Base-by-base conservation (phyloP, 2,797 vertebrate species). In the Micropoecilia bifurca region DNA sequence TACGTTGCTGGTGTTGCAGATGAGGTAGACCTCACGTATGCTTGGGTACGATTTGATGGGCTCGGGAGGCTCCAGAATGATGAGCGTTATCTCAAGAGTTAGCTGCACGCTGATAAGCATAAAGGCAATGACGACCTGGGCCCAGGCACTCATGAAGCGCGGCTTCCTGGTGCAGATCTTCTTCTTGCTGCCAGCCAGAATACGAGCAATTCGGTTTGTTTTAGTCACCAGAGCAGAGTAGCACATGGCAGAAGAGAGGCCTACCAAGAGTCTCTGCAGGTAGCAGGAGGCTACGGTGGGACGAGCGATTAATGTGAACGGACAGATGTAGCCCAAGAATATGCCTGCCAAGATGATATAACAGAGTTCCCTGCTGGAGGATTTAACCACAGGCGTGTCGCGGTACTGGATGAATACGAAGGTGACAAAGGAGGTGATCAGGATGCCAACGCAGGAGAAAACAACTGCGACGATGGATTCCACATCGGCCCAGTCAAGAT, bases 101-200 rank as follows among this genome's bases (percentile, higher is more conserved):
- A 99, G 95, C 93, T 99, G 98, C 74, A 99, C 94, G 0, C 98
- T 99, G 89, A 99, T 98, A 53, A 99, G 93, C 78, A 98, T 91
- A 30, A 96, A 99, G 81, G 99, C 97, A 0, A 99, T 99, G 84
- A 99, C 93, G 74, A 99, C 96, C 91, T 99, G 99, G 33, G 99
- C 98, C 97, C 98, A 99, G 28, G 98, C 98, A 0, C 98, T 99
- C 99, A 99, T 99, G 94, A 99, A 99, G 36, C 97, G 96, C 0
- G 99, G 99, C 84, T 99, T 99, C 79, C 95, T 96, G 13, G 99
- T 99, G 55, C 98, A 99, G 93, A 99, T 99, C 92, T 99, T 99
- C 95, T 99, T 99, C 93, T 99, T 99, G 95, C 99, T 99, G 87
- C 99, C 99, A 0, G 99, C 99, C 88, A 99, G 93, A 89, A 99